These are phyloP conservation scores for Rosalia funebris DNA, from an alignment of 2,888 invertebrate genomes.

Conservation along the genomic window DNA sequence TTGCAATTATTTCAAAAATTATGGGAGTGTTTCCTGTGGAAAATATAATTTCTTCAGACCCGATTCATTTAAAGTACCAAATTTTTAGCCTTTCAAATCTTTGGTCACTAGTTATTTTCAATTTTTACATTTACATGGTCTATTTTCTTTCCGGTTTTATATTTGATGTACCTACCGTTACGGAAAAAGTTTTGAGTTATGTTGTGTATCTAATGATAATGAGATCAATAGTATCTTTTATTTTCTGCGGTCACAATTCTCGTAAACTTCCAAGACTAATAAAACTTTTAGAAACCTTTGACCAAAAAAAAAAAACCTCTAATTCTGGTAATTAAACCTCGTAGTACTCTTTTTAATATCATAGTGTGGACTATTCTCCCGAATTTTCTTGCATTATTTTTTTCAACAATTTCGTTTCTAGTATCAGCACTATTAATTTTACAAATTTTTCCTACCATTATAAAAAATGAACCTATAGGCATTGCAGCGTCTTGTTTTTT, in stretches of 20 bases:
- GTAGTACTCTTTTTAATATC: neutral
- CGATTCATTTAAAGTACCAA: slow-evolving; percentile 32
- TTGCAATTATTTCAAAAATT: slow-evolving; percentile 42
- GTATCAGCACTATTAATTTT: slow-evolving; percentile 12
- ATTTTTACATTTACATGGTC: slow-evolving; percentile 24
- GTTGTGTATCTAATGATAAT: slow-evolving; percentile 33
- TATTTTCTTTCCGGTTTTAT: slow-evolving; percentile 37
- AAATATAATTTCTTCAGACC: slow-evolving; percentile 38
- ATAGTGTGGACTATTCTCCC: slow-evolving; percentile 31
- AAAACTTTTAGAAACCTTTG: slow-evolving; percentile 42
- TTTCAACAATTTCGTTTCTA: slow-evolving; percentile 1
- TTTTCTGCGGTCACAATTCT: slow-evolving; percentile 33
- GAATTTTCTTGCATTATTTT: slow-evolving; percentile 18
- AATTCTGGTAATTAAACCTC: slow-evolving; percentile 17
- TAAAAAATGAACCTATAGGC: neutral
- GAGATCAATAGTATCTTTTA: slow-evolving; percentile 37
- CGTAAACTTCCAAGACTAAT: slow-evolving; percentile 42
- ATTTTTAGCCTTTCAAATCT: slow-evolving; percentile 36
- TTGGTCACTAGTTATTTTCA: slow-evolving; percentile 36
- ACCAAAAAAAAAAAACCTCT: slow-evolving; percentile 34
- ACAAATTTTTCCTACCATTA: slow-evolving; percentile 2
- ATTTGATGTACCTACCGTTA: slow-evolving; percentile 13
- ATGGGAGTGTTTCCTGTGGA: slow-evolving; percentile 47
- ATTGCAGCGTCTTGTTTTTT: slow-evolving; percentile 37
- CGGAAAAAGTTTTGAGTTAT: slow-evolving; percentile 13